These are phyloP conservation scores for Microchirus variegatus DNA, from an alignment of 2,797 vertebrate species.

Conservation along the genomic window DNA sequence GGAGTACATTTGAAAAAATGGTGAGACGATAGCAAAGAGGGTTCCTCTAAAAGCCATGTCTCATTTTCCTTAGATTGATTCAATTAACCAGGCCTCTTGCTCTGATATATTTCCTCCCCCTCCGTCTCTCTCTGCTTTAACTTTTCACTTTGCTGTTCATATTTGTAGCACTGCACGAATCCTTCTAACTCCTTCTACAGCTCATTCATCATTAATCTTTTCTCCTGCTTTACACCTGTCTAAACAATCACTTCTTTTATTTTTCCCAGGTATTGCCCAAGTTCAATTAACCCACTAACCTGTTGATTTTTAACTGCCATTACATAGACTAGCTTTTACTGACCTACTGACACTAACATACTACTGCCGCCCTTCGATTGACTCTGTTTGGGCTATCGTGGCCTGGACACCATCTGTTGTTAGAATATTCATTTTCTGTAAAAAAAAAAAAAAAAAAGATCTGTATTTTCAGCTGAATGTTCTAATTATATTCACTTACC, in stretches of 20 bases:
- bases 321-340: conserved; percentile 51
- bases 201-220: not conserved
- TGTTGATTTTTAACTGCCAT: conserved; percentile 27
- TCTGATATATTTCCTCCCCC: conserved; percentile 28
- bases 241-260: not conserved
- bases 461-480: conserved; percentile 12
- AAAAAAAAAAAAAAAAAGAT: conserved; percentile 9
- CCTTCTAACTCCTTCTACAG: conserved; percentile 13
- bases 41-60: conserved; percentile 25
- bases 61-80: conserved; percentile 25
- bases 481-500: conserved; percentile 15
- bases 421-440: conserved; percentile 38
- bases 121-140: conserved; percentile 31
- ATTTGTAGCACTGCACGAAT: conserved; percentile 11
- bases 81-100: conserved; percentile 20
- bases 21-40: conserved; percentile 4
- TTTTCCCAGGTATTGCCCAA: conserved; percentile 4
- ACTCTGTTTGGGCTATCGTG: conserved; percentile 23
- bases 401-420: conserved; percentile 32
- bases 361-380: conserved; percentile 53
- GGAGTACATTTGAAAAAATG: not conserved
- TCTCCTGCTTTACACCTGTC: conserved; percentile 6
- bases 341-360: conserved; percentile 65
- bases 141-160: conserved; percentile 15
- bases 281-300: conserved; percentile 53